These are phyloP conservation scores for Drosophila parabipectinata DNA, from an alignment of 1,140 invertebrate species.

Conservation along the genomic window DNA sequence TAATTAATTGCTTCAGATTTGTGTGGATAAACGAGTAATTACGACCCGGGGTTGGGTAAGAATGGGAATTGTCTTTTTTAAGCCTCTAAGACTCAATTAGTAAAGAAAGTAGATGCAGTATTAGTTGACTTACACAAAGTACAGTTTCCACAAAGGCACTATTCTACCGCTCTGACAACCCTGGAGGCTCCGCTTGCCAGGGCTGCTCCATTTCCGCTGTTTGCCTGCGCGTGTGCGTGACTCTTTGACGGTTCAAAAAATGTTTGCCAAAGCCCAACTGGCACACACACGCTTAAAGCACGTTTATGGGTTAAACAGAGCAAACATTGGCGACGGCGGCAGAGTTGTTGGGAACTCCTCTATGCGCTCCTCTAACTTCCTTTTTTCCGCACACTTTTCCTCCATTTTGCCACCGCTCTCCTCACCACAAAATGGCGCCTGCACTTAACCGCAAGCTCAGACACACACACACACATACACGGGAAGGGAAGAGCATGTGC, in stretches of 20 bases:
- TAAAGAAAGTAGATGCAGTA: background rate
- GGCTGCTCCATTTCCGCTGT: conserved; percentile 51
- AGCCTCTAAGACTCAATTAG: conserved; percentile 26
- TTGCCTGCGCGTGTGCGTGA: conserved; percentile 42
- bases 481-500: conserved; percentile 7
- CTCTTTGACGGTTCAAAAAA: conserved; percentile 51
- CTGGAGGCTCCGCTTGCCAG: conserved; percentile 16
- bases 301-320: conserved; percentile 79
- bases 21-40: conserved; percentile 63
- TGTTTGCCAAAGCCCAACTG: conserved; percentile 44
- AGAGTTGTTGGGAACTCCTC: conserved; percentile 37
- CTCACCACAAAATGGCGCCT: conserved; percentile 37
- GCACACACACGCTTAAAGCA: conserved; percentile 36
- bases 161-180: conserved; percentile 24
- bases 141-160: conserved; percentile 18
- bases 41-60: conserved; percentile 16
- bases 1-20: conserved; percentile 70
- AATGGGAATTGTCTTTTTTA: conserved; percentile 10
- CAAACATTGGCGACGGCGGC: conserved; percentile 63
- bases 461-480: background rate
- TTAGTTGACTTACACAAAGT: conserved; percentile 6
- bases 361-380: conserved; percentile 16
- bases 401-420: conserved; percentile 7
- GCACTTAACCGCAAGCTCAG: conserved; percentile 50
- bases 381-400: conserved; percentile 23